A percentile compares a stretch with the other conserved stretches of the same genome.
Conservation (phyloP, 2,888 invertebrate species). For the Cephus spinipes region DNA sequence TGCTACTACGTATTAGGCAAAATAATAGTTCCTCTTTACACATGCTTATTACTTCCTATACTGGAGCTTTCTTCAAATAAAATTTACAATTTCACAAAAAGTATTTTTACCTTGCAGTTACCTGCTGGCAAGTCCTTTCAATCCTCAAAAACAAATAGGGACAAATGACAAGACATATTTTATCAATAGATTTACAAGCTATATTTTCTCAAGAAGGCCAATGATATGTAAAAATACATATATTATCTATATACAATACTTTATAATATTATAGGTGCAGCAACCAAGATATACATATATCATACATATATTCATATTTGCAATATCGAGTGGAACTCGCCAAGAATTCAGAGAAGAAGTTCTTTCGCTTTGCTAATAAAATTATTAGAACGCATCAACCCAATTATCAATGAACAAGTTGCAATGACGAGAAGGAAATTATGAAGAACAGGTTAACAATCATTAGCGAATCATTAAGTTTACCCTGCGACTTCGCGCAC, state of each 20-base stretch:
- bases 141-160: not conserved
- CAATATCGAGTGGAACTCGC: constrained; percentile 6
- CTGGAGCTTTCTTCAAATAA: constrained; percentile 7
- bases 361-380: not conserved
- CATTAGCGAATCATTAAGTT: not conserved
- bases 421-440: not conserved
- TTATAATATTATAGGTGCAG: constrained; percentile 62
- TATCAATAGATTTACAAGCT: constrained; percentile 55
- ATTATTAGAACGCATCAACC: not conserved
- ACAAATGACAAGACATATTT: constrained; percentile 36
- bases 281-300: constrained; percentile 66
- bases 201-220: constrained; percentile 62
- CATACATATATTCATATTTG: constrained; percentile 60
- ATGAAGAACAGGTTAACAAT: not conserved
- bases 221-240: constrained; percentile 67
- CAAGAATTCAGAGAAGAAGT: not conserved
- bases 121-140: not conserved
- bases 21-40: constrained; percentile 19
- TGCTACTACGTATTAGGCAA: constrained; percentile 6
- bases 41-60: constrained; percentile 9
- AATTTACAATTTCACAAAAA: not conserved
- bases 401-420: not conserved
- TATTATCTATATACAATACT: constrained; percentile 65
- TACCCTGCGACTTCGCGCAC: not conserved
- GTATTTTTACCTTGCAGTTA: not conserved